Conservation (phyloP, 2,113 vertebrate species). For the Pycnonotus jocosus region DNA sequence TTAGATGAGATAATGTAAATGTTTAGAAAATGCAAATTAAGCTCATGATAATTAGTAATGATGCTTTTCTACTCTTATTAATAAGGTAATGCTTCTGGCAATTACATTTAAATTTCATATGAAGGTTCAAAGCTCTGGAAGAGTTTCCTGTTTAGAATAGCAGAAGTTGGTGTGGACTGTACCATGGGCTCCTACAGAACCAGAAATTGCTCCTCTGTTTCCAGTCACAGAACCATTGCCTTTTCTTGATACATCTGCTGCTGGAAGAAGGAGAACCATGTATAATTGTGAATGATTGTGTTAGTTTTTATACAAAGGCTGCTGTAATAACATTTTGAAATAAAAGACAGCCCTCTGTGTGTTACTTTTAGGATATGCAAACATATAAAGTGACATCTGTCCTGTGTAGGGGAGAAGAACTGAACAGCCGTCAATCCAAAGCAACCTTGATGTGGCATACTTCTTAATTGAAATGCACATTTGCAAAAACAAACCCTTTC, state of each 20-base stretch:
- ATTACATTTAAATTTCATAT: conserved; percentile 66
- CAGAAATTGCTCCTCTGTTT: not conserved
- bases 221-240: not conserved
- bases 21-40: conserved; percentile 71
- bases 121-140: conserved; percentile 60
- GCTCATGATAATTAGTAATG: conserved; percentile 64
- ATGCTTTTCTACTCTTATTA: conserved; percentile 68
- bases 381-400: conserved; percentile 9
- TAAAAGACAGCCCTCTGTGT: not conserved
- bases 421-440: not conserved
- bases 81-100: conserved; percentile 70
- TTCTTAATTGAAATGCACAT: conserved; percentile 29
- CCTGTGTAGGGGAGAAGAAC: not conserved
- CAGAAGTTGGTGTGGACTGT: not conserved
- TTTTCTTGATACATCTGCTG: not conserved
- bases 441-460: not conserved
- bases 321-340: conserved; percentile 49
- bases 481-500: conserved; percentile 10
- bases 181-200: not conserved
- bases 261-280: not conserved
- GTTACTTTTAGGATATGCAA: not conserved
- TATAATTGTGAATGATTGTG: not conserved
- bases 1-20: conserved; percentile 67
- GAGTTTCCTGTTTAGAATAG: conserved; percentile 24
- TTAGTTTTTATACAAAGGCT: not conserved